phyloP scores from a whole-genome alignment of 2,113 vertebrate genomes.

The Toxotes jaculatrix region DNA sequence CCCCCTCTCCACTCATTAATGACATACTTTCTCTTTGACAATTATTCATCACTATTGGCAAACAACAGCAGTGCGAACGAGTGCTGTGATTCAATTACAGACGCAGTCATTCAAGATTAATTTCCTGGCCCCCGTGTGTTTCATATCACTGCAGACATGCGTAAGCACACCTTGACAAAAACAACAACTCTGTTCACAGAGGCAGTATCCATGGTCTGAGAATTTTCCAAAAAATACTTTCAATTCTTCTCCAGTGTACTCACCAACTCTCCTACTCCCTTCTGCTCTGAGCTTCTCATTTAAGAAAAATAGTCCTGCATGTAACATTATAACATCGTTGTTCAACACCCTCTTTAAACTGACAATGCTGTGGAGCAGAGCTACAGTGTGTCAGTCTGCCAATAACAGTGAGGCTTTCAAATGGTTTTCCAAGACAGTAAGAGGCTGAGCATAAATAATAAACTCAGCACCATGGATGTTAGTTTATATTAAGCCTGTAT shows the following conservation, averaged over 20 bases:
- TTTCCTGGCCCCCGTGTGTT: constrained; percentile 37
- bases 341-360: constrained; percentile 3
- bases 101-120: constrained; percentile 60
- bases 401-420: constrained; percentile 18
- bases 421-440: constrained; percentile 15
- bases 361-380: constrained; percentile 5
- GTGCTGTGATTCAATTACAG: constrained; percentile 70
- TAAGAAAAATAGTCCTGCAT: background rate
- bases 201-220: constrained; percentile 39
- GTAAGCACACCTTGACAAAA: constrained; percentile 53
- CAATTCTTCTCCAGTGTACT: background rate
- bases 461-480: background rate
- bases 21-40: constrained; percentile 68
- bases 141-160: constrained; percentile 35
- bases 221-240: constrained; percentile 32
- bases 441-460: constrained; percentile 31
- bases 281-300: background rate
- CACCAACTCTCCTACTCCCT: background rate
- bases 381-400: constrained; percentile 13
- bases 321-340: background rate
- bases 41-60: constrained; percentile 74
- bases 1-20: constrained; percentile 62
- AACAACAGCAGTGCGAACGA: constrained; percentile 51
- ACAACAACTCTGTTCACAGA: constrained; percentile 40
- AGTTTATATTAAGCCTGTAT: constrained; percentile 16